Conservation (phyloP, 2,888 invertebrate species). For the Sericinus montela region DNA sequence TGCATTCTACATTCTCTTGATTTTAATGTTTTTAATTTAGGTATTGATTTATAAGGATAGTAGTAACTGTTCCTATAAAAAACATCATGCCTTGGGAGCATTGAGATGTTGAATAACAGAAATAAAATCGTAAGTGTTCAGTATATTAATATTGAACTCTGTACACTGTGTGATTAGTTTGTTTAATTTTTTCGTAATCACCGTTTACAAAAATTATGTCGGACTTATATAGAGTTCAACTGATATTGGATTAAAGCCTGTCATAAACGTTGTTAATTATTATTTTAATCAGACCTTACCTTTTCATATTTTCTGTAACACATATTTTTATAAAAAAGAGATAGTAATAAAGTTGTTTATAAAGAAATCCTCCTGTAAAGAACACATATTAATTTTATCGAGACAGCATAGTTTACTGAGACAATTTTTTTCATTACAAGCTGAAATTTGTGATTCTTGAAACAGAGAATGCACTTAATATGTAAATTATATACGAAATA, state of each 20-base stretch:
- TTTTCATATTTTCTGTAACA: not conserved
- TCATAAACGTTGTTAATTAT: slow-evolving; percentile 32
- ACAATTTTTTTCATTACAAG: too few species aligned
- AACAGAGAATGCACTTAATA: too few species aligned
- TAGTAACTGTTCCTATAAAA: slow-evolving; percentile 13
- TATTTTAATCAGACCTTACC: slow-evolving; percentile 13
- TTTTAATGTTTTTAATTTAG: slow-evolving; percentile 54
- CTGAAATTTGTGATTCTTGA: too few species aligned
- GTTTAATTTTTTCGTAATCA: slow-evolving; percentile 30
- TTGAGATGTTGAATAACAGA: slow-evolving; percentile 1
- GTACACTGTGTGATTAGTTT: slow-evolving; percentile 29
- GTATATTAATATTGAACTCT: slow-evolving; percentile 27
- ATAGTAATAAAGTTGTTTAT: too few species aligned
- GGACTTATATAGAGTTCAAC: slow-evolving; percentile 59
- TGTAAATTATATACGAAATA: too few species aligned
- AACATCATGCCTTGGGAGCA: slow-evolving; percentile 12
- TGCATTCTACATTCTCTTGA: slow-evolving; percentile 47
- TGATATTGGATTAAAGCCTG: slow-evolving; percentile 69
- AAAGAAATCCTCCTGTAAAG: slow-evolving; percentile 9
- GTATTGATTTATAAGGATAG: slow-evolving; percentile 33
- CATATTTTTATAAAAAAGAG: too few species aligned
- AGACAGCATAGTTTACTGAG: slow-evolving; percentile 41
- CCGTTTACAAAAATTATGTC: slow-evolving; percentile 54
- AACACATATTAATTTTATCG: slow-evolving; percentile 50
- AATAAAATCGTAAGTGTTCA: slow-evolving; percentile 23